Conservation (phyloP, 2,113 vertebrate species). For the Ivindomyrus marchei region DNA sequence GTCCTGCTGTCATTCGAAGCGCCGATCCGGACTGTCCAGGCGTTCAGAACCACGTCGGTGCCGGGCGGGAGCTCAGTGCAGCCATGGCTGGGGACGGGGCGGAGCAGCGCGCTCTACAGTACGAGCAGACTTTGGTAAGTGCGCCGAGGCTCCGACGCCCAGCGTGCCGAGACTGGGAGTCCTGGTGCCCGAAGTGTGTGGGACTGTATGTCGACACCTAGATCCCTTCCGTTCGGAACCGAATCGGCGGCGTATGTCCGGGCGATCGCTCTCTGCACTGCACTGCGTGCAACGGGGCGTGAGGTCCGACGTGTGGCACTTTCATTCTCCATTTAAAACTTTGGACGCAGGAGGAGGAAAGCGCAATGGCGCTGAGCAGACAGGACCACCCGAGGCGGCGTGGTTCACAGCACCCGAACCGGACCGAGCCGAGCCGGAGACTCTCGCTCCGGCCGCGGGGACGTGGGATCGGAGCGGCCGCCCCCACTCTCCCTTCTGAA, state of each 20-base stretch:
- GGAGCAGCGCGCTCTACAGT: slow-evolving; percentile 67
- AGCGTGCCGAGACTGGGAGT: neutral
- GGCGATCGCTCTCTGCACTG: neutral
- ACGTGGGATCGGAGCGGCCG: neutral
- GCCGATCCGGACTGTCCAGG: neutral
- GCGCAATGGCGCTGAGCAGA: neutral
- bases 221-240: neutral
- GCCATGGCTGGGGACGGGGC: slow-evolving; percentile 56
- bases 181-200: neutral
- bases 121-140: slow-evolving; percentile 73
- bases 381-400: neutral
- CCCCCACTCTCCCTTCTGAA: neutral
- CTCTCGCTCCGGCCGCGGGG: neutral
- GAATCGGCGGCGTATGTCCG: neutral
- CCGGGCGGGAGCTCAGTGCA: slow-evolving; percentile 14
- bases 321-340: neutral
- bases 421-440: neutral
- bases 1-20: neutral
- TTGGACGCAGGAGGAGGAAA: neutral
- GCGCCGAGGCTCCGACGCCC: neutral
- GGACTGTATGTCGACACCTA: neutral
- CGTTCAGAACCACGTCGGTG: neutral
- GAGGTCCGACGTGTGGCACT: neutral
- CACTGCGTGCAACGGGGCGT: neutral
- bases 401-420: neutral